Evolutionary conservation across 2,888 invertebrate species (phyloP), one percentile per base, ranked within the genome.

Genomic region (Sarcophaga rosellei): DNA sequence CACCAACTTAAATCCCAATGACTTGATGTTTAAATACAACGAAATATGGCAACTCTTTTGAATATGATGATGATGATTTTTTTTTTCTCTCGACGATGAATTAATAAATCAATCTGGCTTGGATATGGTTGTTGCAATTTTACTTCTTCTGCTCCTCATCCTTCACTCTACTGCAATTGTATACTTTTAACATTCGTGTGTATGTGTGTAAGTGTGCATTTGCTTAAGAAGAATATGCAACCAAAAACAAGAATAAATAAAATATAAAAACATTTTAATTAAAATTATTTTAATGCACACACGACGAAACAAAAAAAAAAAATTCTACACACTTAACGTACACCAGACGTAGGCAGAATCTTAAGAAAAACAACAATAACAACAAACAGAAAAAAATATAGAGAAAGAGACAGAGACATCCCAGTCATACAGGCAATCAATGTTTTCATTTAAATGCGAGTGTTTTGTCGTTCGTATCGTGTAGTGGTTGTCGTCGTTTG

Each of bases 251-350:
- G 73, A 83, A 15, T 53, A 81, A 77, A 62, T 69, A 75, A 35
- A 47, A 84, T 80, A 70, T 78, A 84, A 83, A 86, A 86, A 86
- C 84, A 86, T 86, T 86, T 86, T 86, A 86, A 84, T 81, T 88
- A 86, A 88, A 87, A 87, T 87, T 86, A 81, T 88, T 88, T 88
- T 86, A 86, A 86, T 86, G 86, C 35, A 35, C 35, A 35, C 35
- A 35, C 35, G 35, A 35, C 35, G 35, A 35, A 3, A 86, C 2
- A 84, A 85, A 75, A 53, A 86, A 82, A 84, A 77, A 88, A 76
- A 35, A 35, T 35, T 10, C 35, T 35, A 35, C 80, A 82, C 80
- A 87, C 86, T 86, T 84, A 84, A 86, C 86, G 84, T 35, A 35
- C 35, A 35, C 84, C 84, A 86, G 78, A 82, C 81, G 88, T 84